Conservation (phyloP, 2,797 vertebrate genomes). For the Paramormyrops hopkinsi region DNA sequence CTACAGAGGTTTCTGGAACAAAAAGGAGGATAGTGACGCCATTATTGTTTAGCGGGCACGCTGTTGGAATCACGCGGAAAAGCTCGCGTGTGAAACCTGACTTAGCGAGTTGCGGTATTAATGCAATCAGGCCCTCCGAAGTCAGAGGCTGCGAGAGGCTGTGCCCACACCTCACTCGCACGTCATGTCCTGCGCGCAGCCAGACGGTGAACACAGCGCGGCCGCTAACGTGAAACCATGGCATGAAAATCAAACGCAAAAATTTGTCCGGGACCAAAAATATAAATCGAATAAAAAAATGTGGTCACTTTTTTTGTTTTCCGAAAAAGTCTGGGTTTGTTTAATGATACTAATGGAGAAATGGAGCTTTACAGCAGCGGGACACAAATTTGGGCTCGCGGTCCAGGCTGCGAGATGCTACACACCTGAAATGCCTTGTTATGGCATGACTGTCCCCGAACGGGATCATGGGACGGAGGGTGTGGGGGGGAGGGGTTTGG, state of each 20-base stretch:
- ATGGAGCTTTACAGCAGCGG: background rate
- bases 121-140: background rate
- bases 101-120: background rate
- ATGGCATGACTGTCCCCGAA: background rate
- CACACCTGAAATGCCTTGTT: background rate
- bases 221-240: background rate
- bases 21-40: background rate
- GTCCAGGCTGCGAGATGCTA: background rate
- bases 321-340: background rate
- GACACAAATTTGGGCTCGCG: background rate
- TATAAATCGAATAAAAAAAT: background rate
- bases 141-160: background rate
- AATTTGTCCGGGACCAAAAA: background rate
- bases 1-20: constrained; percentile 1
- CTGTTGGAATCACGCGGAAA: constrained; percentile 28
- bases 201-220: background rate
- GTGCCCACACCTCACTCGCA: background rate
- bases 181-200: background rate
- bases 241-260: background rate
- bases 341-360: background rate
- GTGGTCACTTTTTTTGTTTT: background rate
- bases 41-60: constrained; percentile 7
- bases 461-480: background rate
- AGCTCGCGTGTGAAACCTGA: constrained; percentile 21
- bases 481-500: background rate